A percentile compares a stretch with the other conserved stretches of the same genome.
Evolutionary conservation across 2,797 vertebrate genomes (phyloP).

Genomic region (Enteromius fasciolatus): DNA sequence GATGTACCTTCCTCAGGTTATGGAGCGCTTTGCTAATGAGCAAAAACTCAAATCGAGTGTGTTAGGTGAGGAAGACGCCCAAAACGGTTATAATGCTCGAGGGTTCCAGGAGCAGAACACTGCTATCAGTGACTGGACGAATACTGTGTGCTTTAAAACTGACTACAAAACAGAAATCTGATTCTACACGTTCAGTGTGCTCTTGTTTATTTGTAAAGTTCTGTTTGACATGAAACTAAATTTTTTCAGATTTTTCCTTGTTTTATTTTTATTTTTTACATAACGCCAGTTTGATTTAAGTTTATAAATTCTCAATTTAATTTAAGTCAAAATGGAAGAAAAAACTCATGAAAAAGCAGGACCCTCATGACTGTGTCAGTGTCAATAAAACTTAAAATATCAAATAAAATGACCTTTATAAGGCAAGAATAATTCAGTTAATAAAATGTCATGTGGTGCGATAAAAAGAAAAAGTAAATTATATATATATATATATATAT

Average conservation of each 20-base stretch:
- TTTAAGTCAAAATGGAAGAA: not conserved
- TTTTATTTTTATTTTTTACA: not conserved
- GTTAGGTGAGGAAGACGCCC: not conserved
- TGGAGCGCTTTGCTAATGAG: slow-evolving; percentile 3
- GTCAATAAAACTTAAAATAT: not conserved
- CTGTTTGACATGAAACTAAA: not conserved
- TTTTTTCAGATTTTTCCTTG: not conserved
- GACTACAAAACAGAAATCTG: not conserved
- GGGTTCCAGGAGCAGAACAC: not conserved
- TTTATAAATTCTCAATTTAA: not conserved
- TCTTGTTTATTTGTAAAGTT: not conserved
- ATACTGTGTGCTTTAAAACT: not conserved
- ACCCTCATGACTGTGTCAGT: not conserved
- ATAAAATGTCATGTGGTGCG: not conserved
- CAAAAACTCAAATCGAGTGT: not conserved
- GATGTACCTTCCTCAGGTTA: not conserved
- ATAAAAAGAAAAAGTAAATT: too few relatives aligned
- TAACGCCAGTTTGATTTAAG: not conserved
- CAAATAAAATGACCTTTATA: not conserved
- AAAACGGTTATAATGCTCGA: not conserved
- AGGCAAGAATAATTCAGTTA: not conserved
- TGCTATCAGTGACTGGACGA: not conserved
- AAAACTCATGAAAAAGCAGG: not conserved
- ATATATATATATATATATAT: too few relatives aligned
- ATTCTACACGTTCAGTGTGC: not conserved